A percentile compares a stretch with the other conserved stretches of the same genome.
phyloP scores from a whole-genome alignment of 1,140 invertebrate species.

The Euglossa dilemma region DNA sequence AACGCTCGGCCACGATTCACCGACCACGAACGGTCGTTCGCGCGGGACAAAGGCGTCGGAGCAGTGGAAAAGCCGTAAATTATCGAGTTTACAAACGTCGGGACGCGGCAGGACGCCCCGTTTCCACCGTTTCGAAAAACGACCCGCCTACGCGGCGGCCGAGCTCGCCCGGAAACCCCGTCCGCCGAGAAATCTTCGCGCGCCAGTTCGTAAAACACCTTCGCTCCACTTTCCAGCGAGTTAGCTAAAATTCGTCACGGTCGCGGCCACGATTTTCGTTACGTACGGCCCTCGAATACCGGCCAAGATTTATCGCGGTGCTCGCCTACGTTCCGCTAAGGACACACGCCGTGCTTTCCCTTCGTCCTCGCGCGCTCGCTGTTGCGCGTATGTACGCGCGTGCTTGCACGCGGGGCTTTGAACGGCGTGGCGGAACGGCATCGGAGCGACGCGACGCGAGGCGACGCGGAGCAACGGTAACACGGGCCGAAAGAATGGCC shows the following conservation, averaged over 20 bases:
- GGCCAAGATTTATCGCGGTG: conserved; percentile 65
- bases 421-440: conserved; percentile 60
- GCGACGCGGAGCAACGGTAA: conserved; percentile 61
- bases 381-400: conserved; percentile 55
- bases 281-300: conserved; percentile 22
- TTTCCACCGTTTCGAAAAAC: too few relatives aligned
- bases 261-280: conserved; percentile 58
- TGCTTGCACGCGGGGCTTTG: not conserved
- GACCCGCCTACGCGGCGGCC: not conserved
- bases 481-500: conserved; percentile 57
- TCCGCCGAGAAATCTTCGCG: not conserved
- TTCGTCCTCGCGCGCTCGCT: not conserved
- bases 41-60: too few relatives aligned
- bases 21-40: too few relatives aligned
- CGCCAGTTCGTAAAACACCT: not conserved
- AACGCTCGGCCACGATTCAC: too few relatives aligned
- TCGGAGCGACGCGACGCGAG: too few relatives aligned
- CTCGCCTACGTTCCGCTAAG: conserved; percentile 68
- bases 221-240: conserved; percentile 23
- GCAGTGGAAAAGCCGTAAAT: too few relatives aligned
- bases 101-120: too few relatives aligned
- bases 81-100: too few relatives aligned
- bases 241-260: conserved; percentile 50
- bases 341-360: conserved; percentile 33
- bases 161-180: not conserved